Evolutionary conservation across 2,113 vertebrate species (phyloP).

Genomic region (Condylura cristata): DNA sequence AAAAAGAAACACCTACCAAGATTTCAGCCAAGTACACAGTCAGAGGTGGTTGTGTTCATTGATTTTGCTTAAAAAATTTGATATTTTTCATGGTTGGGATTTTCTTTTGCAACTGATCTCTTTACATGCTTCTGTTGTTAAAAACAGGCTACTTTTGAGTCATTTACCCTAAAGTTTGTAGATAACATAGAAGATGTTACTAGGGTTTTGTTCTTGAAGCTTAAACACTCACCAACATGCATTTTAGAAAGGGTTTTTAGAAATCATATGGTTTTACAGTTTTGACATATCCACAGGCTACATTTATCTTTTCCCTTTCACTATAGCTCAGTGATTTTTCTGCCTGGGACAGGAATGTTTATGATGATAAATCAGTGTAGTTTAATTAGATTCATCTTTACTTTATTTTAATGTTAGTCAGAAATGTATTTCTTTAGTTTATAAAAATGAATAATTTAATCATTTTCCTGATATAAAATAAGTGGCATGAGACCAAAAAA

Average conservation of each 20-base stretch:
- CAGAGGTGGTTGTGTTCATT: not conserved
- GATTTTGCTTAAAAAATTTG: constrained; percentile 58
- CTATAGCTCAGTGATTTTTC: constrained; percentile 73
- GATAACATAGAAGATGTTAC: not conserved
- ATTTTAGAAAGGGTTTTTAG: constrained; percentile 59
- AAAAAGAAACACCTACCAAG: not conserved
- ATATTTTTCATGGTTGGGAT: not conserved
- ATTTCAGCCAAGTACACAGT: constrained; percentile 13
- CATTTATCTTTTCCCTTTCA: constrained; percentile 74
- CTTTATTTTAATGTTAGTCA: constrained; percentile 73
- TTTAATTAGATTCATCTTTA: constrained; percentile 79
- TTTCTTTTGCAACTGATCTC: constrained; percentile 41
- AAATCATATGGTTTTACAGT: constrained; percentile 63
- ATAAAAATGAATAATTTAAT: constrained; percentile 79
- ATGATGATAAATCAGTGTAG: constrained; percentile 77
- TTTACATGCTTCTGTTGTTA: constrained; percentile 7
- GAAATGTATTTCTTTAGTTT: constrained; percentile 79
- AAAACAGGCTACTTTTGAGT: not conserved
- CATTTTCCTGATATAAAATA: constrained; percentile 60
- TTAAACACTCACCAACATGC: constrained; percentile 54
- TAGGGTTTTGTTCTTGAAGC: constrained; percentile 65
- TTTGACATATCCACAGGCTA: constrained; percentile 69
- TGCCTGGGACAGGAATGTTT: constrained; percentile 65
- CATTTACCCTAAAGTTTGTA: constrained; percentile 17
- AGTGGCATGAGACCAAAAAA: constrained; percentile 55